Conservation (phyloP, 2,888 invertebrate species). For the Tiliacea aurago region DNA sequence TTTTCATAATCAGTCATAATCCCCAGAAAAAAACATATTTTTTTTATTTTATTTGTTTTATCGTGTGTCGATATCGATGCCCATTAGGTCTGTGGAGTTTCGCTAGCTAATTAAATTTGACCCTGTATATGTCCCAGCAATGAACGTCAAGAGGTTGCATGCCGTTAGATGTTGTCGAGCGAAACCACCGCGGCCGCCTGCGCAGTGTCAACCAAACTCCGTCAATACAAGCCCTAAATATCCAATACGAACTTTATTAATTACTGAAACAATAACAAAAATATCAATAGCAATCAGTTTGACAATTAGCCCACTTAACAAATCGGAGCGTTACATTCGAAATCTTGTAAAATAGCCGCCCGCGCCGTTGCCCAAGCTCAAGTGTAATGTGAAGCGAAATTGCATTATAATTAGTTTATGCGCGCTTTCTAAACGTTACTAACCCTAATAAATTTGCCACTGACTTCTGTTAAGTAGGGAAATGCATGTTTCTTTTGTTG, state of each 20-base stretch:
- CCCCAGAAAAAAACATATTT: too few species aligned
- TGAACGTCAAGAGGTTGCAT: not conserved
- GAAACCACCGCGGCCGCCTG: not conserved
- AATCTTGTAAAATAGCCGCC: constrained; percentile 64
- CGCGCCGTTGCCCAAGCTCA: constrained; percentile 68
- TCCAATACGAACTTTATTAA: too few species aligned
- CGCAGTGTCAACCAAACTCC: not conserved
- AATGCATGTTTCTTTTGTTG: constrained; percentile 50
- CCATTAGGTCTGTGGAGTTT: too few species aligned
- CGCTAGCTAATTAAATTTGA: too few species aligned
- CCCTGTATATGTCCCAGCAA: not conserved
- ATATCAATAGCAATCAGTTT: constrained; percentile 54
- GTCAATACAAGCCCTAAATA: not conserved
- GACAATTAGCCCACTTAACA: constrained; percentile 64
- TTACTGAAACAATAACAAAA: constrained; percentile 30
- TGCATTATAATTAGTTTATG: constrained; percentile 77
- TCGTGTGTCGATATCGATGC: too few species aligned
- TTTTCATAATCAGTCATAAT: too few species aligned
- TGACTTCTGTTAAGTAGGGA: constrained; percentile 51
- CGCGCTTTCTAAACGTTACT: constrained; percentile 78
- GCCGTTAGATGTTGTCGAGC: too few species aligned
- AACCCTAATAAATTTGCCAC: constrained; percentile 68
- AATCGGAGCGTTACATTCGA: constrained; percentile 62
- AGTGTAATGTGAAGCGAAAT: constrained; percentile 73
- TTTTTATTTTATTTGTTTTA: too few species aligned